phyloP scores from a whole-genome alignment of 30 jellyfish, hydroid and myxozoan species.

The Pseudorhiza aurosa region DNA sequence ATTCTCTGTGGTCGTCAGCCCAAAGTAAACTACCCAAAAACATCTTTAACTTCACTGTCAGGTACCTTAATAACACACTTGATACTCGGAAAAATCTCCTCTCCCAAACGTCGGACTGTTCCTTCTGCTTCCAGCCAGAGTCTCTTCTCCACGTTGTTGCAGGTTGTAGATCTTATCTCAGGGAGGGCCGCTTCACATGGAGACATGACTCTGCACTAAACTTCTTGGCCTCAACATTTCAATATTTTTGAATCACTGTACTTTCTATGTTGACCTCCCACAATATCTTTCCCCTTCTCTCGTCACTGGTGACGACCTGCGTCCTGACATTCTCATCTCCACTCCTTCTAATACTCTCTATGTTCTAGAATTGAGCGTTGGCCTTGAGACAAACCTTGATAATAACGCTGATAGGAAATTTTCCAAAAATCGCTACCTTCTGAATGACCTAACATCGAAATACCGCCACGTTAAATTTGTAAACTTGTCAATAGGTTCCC shows the following conservation, averaged over 20 bases:
- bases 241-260: conserved; percentile 12
- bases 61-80: conserved; percentile 33
- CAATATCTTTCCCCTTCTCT: conserved; percentile 15
- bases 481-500: neutral
- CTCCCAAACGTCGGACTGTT: conserved; percentile 33
- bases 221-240: conserved; percentile 16
- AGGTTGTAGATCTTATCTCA: conserved; percentile 46
- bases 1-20: conserved; percentile 8
- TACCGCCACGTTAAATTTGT: neutral
- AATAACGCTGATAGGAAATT: conserved; percentile 3
- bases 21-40: conserved; percentile 37
- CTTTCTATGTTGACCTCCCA: conserved; percentile 28
- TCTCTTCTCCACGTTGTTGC: conserved; percentile 16
- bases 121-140: conserved; percentile 40
- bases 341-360: neutral
- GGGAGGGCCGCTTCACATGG: conserved; percentile 48
- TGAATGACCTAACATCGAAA: neutral
- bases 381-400: conserved; percentile 7
- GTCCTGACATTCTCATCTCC: conserved; percentile 20
- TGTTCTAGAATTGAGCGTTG: conserved; percentile 9
- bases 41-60: conserved; percentile 16
- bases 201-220: conserved; percentile 28
- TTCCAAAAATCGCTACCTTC: neutral
- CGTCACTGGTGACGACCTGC: conserved; percentile 22
- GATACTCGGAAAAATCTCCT: conserved; percentile 20